phyloP scores from a whole-genome alignment of 2,113 vertebrate species.

The Platichthys flesus region DNA sequence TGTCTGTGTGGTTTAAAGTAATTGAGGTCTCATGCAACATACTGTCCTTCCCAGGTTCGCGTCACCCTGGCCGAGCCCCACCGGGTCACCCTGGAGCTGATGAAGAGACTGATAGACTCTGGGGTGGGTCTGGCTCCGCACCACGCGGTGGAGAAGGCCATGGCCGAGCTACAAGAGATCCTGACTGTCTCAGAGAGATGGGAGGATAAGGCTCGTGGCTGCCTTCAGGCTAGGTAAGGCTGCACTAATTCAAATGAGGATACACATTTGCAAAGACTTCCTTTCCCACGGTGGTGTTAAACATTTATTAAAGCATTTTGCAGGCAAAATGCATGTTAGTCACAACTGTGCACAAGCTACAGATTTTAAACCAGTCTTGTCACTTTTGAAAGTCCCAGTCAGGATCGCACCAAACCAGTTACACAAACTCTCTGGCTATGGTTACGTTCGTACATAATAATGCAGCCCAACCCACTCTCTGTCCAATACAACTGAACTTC shows the following conservation, averaged over 20 bases:
- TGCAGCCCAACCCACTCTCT: too few species aligned
- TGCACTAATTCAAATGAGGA: not conserved
- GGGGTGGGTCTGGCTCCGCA: conserved; percentile 97
- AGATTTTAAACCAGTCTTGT: too few species aligned
- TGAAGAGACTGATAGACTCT: conserved; percentile 97
- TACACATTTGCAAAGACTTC: not conserved
- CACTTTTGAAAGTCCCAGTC: too few species aligned
- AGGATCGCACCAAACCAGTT: too few species aligned
- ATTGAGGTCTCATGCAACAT: not conserved
- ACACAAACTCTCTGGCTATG: too few species aligned
- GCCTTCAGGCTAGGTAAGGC: conserved; percentile 91
- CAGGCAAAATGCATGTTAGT: not conserved
- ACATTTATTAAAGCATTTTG: not conserved
- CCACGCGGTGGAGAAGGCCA: conserved; percentile 97
- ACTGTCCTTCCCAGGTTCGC: conserved; percentile 76
- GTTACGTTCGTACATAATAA: too few species aligned
- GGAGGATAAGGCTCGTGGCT: conserved; percentile 97
- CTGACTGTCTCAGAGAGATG: conserved; percentile 96
- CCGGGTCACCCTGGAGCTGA: conserved; percentile 93
- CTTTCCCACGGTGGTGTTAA: not conserved
- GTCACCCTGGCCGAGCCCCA: conserved; percentile 92
- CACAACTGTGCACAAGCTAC: not conserved
- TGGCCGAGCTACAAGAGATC: conserved; percentile 97
- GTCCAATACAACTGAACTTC: too few species aligned
- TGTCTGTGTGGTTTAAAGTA: not conserved